Conservation (phyloP, 2,888 invertebrate species). For the Orchesella flavescens region DNA sequence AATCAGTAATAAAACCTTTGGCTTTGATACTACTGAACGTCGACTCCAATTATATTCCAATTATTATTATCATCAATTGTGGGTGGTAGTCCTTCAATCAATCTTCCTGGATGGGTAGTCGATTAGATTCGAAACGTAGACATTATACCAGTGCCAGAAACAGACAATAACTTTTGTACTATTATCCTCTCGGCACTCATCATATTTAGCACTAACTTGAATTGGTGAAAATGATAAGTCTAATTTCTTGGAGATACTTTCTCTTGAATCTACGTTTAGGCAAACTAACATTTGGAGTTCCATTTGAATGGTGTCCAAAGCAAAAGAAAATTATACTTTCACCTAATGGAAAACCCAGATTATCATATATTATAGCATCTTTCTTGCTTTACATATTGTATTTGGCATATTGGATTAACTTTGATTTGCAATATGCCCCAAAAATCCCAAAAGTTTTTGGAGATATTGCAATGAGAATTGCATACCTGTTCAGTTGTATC, state of each 20-base stretch:
- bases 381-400: background rate
- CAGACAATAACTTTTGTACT: background rate
- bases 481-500: conserved; percentile 1
- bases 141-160: background rate
- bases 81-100: no score
- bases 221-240: background rate
- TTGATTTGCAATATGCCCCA: background rate
- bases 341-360: background rate
- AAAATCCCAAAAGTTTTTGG: background rate
- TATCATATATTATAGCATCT: background rate
- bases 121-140: no score
- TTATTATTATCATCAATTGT: no score
- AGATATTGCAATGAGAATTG: conserved; percentile 22
- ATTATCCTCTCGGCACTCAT: no score
- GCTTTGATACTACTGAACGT: no score
- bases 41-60: no score
- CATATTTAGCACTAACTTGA: background rate
- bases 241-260: conserved; percentile 28
- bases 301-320: conserved; percentile 12
- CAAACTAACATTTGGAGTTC: background rate
- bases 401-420: background rate
- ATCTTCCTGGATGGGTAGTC: no score
- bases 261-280: conserved; percentile 1
- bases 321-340: background rate
- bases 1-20: no score